phyloP scores from a whole-genome alignment of 2,113 vertebrate genomes.

The Symphodus melops region DNA sequence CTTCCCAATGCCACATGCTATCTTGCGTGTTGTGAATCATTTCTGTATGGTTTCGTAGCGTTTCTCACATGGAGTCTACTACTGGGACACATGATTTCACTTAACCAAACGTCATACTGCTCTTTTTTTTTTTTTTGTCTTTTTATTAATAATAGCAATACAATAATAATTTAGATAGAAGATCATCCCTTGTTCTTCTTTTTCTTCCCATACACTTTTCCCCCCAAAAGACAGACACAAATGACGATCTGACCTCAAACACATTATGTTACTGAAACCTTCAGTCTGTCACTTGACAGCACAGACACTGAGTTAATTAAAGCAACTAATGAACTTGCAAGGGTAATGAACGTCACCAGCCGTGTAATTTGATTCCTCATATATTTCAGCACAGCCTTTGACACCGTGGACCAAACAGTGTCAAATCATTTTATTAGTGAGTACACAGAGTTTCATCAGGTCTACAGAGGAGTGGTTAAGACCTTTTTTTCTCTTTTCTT shows the following conservation, averaged over 20 bases:
- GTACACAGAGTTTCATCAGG: not conserved
- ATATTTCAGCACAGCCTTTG: constrained; percentile 13
- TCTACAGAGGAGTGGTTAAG: constrained; percentile 9
- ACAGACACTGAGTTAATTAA: constrained; percentile 23
- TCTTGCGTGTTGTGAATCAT: too few relatives aligned
- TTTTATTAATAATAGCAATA: too few relatives aligned
- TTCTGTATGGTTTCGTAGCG: too few relatives aligned
- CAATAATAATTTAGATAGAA: too few relatives aligned
- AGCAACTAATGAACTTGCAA: constrained; percentile 24
- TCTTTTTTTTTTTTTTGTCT: too few relatives aligned
- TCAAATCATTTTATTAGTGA: constrained; percentile 23
- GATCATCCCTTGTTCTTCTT: not conserved
- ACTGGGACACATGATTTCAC: too few relatives aligned
- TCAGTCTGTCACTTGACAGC: not conserved
- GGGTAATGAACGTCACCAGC: constrained; percentile 4
- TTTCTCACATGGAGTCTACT: not conserved
- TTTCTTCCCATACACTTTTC: not conserved
- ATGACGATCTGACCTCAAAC: not conserved
- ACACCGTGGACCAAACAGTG: not conserved
- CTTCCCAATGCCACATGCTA: too few relatives aligned
- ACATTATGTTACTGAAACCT: not conserved
- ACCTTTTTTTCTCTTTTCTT: not conserved
- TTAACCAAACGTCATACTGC: too few relatives aligned
- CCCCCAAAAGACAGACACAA: not conserved
- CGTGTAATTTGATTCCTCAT: constrained; percentile 37